Conservation (phyloP, 2,888 invertebrate genomes). For the Tortrix viridana region DNA sequence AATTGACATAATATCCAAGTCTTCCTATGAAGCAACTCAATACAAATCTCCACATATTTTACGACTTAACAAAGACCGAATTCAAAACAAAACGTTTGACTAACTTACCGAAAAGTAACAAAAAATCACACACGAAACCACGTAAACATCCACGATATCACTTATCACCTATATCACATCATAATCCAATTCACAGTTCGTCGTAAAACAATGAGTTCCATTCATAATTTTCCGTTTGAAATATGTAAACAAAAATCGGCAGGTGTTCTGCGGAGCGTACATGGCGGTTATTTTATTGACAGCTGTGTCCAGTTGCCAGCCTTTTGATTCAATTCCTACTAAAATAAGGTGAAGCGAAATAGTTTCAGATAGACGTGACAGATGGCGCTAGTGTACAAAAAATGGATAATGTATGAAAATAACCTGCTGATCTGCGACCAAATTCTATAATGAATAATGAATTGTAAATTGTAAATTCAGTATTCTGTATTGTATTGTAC, state of each 20-base stretch:
- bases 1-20: no score
- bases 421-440: neutral
- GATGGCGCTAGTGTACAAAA: constrained; percentile 11
- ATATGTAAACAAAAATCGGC: constrained; percentile 66
- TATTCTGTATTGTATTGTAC: neutral
- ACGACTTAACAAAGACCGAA: neutral
- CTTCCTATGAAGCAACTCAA: neutral
- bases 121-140: constrained; percentile 5
- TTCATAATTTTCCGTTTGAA: constrained; percentile 60
- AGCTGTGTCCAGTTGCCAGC: constrained; percentile 39
- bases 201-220: constrained; percentile 51
- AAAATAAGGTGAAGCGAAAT: neutral
- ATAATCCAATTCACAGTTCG: constrained; percentile 4
- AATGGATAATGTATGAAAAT: neutral
- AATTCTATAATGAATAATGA: no score
- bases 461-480: constrained; percentile 1
- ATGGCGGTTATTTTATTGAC: constrained; percentile 62
- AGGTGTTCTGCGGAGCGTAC: constrained; percentile 58
- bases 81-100: neutral
- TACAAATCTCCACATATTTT: neutral
- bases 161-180: constrained; percentile 19
- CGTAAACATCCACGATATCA: constrained; percentile 25
- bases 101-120: constrained; percentile 20
- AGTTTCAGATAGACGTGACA: neutral
- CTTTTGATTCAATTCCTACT: constrained; percentile 18